Conservation (phyloP, 2,888 invertebrate species). For the Campoletis raptor region DNA sequence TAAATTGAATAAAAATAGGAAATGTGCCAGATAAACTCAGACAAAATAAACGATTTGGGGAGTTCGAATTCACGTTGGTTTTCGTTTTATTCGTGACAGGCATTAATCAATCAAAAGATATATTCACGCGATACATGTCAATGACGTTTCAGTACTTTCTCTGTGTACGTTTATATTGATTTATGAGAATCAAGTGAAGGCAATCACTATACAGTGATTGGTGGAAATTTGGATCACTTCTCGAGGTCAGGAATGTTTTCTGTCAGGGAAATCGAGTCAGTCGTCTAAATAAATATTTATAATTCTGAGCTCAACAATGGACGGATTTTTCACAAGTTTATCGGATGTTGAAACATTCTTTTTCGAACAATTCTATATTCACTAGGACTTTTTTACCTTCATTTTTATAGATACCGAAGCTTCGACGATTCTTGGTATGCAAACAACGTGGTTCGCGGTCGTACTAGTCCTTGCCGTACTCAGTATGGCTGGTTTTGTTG, state of each 20-base stretch:
- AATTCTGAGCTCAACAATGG: not conserved
- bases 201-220: not conserved
- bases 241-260: not conserved
- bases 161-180: not conserved
- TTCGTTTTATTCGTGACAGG: not conserved
- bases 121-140: not conserved
- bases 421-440: conserved; percentile 89
- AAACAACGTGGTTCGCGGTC: conserved; percentile 91
- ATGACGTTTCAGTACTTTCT: not conserved
- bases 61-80: not conserved
- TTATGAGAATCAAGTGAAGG: not conserved
- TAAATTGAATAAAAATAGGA: not conserved
- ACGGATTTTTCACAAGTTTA: not conserved
- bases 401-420: conserved; percentile 86
- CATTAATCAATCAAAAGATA: not conserved
- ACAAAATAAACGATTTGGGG: not conserved
- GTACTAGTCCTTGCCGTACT: conserved; percentile 90
- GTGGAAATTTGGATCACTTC: not conserved
- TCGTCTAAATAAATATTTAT: not conserved
- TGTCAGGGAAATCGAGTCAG: not conserved
- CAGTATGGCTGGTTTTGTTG: conserved; percentile 89
- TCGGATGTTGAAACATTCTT: not conserved
- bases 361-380: not conserved
- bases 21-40: not conserved
- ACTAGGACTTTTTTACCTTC: not conserved